Percentiles rank a stretch among this genome's conserved stretches.
phyloP scores from a whole-genome alignment of 2,888 invertebrate genomes.

The Gryllus longicercus region DNA sequence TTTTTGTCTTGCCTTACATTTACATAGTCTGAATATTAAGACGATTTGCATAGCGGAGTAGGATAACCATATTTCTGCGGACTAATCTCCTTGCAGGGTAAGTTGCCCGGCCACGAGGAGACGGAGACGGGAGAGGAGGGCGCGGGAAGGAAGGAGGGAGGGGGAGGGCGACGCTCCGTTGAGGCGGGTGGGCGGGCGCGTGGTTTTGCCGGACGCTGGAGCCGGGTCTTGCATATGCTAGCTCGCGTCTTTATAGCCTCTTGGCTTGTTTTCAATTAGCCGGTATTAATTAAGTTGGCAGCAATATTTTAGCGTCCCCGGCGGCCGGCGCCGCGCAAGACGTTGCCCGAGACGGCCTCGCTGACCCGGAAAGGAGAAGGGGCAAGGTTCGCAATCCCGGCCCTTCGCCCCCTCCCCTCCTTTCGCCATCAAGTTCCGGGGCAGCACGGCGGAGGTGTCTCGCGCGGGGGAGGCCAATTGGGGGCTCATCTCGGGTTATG shows the following conservation, averaged over 20 bases:
- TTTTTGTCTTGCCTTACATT: conserved; percentile 22
- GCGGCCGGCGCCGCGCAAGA: neutral
- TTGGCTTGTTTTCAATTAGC: conserved; percentile 9
- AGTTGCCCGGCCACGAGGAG: conserved; percentile 1
- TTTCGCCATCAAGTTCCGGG: too few species aligned
- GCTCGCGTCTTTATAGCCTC: conserved; percentile 8
- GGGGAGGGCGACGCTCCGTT: neutral
- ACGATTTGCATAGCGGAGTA: conserved; percentile 20
- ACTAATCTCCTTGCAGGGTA: conserved; percentile 17
- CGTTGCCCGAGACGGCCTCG: neutral
- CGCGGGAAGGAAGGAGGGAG: neutral
- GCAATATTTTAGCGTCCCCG: neutral
- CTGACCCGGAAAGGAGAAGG: neutral
- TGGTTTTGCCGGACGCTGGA: conserved; percentile 4
- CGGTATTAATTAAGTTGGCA: conserved; percentile 8
- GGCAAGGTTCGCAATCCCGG: too few species aligned
- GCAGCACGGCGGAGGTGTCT: too few species aligned
- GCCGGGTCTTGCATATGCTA: conserved; percentile 1
- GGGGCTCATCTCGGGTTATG: neutral
- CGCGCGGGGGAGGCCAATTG: neutral
- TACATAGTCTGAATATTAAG: conserved; percentile 22
- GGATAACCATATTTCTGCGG: conserved; percentile 26
- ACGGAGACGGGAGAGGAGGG: neutral
- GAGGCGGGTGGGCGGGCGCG: neutral
- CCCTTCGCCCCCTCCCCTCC: too few species aligned